A percentile compares a stretch with the other conserved stretches of the same genome.
Evolutionary conservation across 2,113 vertebrate species (phyloP).

Genomic region (Pachyramphus minor): DNA sequence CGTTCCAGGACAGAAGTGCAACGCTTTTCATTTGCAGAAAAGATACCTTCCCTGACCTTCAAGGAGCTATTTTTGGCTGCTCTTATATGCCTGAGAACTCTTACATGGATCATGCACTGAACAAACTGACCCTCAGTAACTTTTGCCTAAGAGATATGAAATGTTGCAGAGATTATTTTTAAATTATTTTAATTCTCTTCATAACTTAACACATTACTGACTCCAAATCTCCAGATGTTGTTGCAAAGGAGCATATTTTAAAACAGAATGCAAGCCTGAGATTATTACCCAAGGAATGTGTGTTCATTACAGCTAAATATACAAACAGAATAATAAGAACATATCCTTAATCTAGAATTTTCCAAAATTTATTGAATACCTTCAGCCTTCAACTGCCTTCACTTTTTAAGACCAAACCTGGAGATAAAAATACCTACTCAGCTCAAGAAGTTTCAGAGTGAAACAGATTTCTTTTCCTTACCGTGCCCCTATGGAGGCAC

Average conservation of each 20-base stretch:
- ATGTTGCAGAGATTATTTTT: background rate
- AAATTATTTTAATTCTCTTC: background rate
- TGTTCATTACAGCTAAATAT: background rate
- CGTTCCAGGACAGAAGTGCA: background rate
- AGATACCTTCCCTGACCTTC: constrained; percentile 30
- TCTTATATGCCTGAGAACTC: constrained; percentile 2
- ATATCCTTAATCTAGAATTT: background rate
- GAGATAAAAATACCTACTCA: background rate
- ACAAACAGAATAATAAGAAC: background rate
- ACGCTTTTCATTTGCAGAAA: background rate
- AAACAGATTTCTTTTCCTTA: background rate
- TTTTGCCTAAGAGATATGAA: background rate
- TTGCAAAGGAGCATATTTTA: background rate
- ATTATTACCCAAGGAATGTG: background rate
- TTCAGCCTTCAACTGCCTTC: background rate
- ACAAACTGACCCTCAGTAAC: background rate
- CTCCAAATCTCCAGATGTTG: background rate
- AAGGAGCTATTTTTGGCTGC: constrained; percentile 39
- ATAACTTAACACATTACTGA: background rate
- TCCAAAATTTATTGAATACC: background rate
- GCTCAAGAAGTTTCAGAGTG: background rate
- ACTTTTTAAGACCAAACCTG: background rate
- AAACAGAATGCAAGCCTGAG: background rate
- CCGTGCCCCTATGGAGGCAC: background rate
- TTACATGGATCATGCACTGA: background rate